Conservation (phyloP, 2,797 vertebrate genomes). For the Poecilia picta region DNA sequence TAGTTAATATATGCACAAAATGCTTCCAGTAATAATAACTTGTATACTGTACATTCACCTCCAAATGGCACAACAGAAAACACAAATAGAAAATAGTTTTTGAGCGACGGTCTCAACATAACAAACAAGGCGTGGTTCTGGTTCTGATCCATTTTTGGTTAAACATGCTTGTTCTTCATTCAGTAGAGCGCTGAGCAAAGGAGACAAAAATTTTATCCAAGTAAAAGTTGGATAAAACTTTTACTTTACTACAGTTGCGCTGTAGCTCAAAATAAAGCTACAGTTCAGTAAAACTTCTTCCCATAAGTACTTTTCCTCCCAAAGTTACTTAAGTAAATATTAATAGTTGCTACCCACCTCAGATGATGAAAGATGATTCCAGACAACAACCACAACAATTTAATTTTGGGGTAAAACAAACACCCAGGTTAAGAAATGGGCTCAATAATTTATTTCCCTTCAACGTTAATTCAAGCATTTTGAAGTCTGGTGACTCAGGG, state of each 20-base stretch:
- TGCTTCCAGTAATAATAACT: background rate
- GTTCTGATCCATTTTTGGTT: too few relatives aligned
- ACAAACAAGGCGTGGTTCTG: background rate
- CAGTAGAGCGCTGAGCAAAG: background rate
- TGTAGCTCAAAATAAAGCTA: background rate
- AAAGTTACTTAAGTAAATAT: background rate
- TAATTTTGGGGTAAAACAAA: background rate
- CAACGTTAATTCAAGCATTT: background rate
- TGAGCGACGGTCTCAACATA: background rate
- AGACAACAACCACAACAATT: background rate
- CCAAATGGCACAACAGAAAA: background rate
- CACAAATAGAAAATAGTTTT: background rate
- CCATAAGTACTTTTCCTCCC: background rate
- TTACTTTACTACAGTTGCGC: too few relatives aligned
- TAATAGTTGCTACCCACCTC: background rate
- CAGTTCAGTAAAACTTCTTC: background rate
- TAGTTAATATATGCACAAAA: background rate
- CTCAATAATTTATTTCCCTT: background rate
- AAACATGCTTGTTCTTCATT: background rate
- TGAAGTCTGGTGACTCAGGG: background rate
- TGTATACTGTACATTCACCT: background rate
- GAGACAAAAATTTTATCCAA: background rate
- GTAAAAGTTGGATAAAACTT: background rate
- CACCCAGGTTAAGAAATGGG: background rate
- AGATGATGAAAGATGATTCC: background rate